Evolutionary conservation across 2,113 vertebrate species (phyloP).

Genomic region (Brachypteracias leptosomus): DNA sequence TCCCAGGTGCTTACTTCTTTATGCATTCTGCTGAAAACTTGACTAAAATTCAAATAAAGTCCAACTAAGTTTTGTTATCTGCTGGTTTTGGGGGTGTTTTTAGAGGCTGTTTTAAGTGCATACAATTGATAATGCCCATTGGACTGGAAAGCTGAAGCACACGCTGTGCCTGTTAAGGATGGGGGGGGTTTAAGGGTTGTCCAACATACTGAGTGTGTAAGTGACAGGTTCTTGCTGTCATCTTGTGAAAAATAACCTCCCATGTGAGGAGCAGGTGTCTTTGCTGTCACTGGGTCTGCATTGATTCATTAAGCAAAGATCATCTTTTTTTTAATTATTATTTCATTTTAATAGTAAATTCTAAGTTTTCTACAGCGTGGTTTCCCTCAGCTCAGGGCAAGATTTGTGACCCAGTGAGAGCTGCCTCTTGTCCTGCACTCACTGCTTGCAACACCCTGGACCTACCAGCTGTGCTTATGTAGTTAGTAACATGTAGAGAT

Average conservation of each 20-base stretch:
- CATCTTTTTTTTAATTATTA: not conserved
- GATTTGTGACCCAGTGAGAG: not conserved
- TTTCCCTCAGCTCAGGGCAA: not conserved
- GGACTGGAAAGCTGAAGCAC: rapidly evolving
- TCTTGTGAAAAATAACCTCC: not conserved
- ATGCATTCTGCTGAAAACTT: not conserved
- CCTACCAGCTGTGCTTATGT: not conserved
- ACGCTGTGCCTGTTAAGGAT: not conserved
- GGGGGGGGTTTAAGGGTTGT: not conserved
- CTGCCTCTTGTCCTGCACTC: not conserved
- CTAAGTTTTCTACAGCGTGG: rapidly evolving
- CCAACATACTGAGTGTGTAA: not conserved
- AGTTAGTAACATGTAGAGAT: not conserved
- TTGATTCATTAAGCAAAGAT: not conserved
- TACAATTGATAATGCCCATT: not conserved
- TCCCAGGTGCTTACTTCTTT: not conserved
- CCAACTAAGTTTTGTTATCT: not conserved
- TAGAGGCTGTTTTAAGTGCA: not conserved
- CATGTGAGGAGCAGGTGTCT: rapidly evolving
- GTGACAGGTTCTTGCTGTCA: not conserved
- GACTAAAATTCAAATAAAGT: not conserved
- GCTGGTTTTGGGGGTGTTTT: not conserved
- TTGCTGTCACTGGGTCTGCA: not conserved
- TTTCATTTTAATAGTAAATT: not conserved
- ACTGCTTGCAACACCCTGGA: rapidly evolving